These are phyloP conservation scores for Petrolisthes cinctipes DNA, from an alignment of 2,888 invertebrate species.

Conservation along the genomic window DNA sequence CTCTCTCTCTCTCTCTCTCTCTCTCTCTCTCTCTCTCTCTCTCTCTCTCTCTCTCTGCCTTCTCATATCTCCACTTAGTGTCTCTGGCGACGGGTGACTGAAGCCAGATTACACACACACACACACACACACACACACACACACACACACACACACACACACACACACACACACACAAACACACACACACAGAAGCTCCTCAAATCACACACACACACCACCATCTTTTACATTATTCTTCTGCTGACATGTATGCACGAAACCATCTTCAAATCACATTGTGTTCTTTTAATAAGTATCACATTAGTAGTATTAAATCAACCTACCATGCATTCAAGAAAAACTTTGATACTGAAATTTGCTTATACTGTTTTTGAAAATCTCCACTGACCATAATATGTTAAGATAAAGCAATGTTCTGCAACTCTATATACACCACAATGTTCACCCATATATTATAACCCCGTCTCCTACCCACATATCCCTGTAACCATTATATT, in stretches of 20 bases:
- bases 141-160: slow-evolving; percentile 25
- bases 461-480: no score
- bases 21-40: background rate
- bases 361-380: no score
- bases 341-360: no score
- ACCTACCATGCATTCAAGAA: no score
- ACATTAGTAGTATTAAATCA: no score
- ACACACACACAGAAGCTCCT: background rate
- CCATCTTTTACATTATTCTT: background rate
- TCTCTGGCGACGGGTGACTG: background rate
- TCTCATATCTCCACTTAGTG: background rate
- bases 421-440: no score
- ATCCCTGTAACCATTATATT: no score
- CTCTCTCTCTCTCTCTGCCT: background rate
- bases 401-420: no score
- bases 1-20: background rate
- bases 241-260: background rate
- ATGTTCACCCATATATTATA: no score
- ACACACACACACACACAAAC: slow-evolving; percentile 24
- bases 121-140: slow-evolving; percentile 2
- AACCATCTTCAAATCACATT: no score
- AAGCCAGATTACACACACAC: slow-evolving; percentile 2
- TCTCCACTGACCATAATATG: no score
- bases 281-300: no score
- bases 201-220: background rate